These are phyloP conservation scores for Rutilus rutilus DNA, from an alignment of 2,113 vertebrate genomes.

Conservation along the genomic window DNA sequence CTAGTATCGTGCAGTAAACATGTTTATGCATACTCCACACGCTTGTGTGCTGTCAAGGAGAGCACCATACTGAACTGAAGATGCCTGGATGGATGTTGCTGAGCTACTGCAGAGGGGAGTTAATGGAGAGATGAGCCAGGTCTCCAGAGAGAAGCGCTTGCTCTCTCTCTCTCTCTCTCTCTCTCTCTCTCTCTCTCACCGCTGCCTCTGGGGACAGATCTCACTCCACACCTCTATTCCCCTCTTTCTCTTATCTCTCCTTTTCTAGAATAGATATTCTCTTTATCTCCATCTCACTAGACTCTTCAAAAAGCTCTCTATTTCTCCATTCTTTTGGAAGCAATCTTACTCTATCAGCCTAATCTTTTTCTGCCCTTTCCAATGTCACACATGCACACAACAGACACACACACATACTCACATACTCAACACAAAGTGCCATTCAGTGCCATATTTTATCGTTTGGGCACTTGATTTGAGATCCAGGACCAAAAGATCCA, in stretches of 20 bases:
- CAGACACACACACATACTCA: background rate
- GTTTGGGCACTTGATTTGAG: background rate
- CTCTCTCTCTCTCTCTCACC: background rate
- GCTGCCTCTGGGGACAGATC: slow-evolving; percentile 25
- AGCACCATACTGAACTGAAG: background rate
- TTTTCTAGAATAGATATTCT: background rate
- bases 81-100: background rate
- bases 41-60: background rate
- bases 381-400: background rate
- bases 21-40: background rate
- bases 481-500: background rate
- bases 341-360: background rate
- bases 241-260: slow-evolving; percentile 10
- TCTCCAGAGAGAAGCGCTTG: background rate
- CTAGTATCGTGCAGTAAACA: background rate
- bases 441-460: slow-evolving; percentile 1
- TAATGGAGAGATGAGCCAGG: slow-evolving; percentile 30
- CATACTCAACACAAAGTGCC: background rate
- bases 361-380: background rate
- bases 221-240: background rate
- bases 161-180: background rate
- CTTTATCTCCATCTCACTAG: slow-evolving; percentile 10
- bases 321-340: background rate
- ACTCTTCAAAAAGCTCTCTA: slow-evolving; percentile 12
- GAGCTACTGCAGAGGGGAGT: slow-evolving; percentile 4